Evolutionary conservation across 2,888 invertebrate genomes (phyloP).

Genomic region (Papilio gigon): DNA sequence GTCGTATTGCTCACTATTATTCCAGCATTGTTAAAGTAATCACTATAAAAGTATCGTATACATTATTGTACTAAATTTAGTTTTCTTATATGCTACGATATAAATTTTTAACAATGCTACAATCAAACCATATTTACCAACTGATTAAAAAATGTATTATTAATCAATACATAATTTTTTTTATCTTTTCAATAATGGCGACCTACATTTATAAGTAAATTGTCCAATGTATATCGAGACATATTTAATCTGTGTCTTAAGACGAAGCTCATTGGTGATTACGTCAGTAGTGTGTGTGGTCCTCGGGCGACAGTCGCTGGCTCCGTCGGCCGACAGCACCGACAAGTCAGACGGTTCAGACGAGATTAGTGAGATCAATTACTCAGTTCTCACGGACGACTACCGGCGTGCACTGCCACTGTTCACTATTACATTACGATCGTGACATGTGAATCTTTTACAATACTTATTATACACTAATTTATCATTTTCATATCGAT

Average conservation of each 20-base stretch:
- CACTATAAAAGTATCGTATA: no score
- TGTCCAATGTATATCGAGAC: constrained; percentile 8
- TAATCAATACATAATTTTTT: background rate
- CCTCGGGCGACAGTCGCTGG: constrained; percentile 34
- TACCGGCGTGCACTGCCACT: constrained; percentile 49
- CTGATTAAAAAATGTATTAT: background rate
- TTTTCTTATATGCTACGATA: no score
- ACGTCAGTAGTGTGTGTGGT: constrained; percentile 36
- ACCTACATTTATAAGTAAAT: constrained; percentile 9
- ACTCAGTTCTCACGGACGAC: constrained; percentile 72
- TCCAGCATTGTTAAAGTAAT: no score
- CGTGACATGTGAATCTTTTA: constrained; percentile 44
- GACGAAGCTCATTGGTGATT: constrained; percentile 20
- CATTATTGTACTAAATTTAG: no score
- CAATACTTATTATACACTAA: constrained; percentile 13
- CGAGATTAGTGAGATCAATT: constrained; percentile 76
- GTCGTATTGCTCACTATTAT: background rate
- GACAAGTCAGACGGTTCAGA: constrained; percentile 52
- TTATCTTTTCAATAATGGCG: constrained; percentile 4
- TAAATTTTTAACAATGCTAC: no score
- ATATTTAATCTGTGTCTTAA: constrained; percentile 16
- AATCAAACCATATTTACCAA: no score
- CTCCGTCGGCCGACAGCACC: constrained; percentile 29
- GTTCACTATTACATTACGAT: constrained; percentile 43
- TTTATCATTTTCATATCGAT: background rate